phyloP scores from a whole-genome alignment of 2,888 invertebrate genomes.

The Tenthredo mesomela region DNA sequence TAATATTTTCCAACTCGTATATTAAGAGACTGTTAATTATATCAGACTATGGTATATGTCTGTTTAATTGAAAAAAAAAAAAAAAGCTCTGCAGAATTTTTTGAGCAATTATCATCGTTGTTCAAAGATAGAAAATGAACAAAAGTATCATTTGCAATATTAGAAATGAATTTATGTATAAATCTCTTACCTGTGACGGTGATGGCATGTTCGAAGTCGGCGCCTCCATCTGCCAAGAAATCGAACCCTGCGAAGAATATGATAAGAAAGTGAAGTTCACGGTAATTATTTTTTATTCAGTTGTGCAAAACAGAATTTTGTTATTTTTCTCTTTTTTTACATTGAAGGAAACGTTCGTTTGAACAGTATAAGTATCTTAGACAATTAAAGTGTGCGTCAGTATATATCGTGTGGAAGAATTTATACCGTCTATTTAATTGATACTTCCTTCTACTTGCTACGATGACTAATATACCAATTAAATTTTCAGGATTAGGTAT shows the following conservation, averaged over 20 bases:
- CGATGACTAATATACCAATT: too few relatives aligned
- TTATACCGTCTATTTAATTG: too few relatives aligned
- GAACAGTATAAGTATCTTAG: neutral
- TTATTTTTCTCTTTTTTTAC: neutral
- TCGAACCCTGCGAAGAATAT: conserved; percentile 82
- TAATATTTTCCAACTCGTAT: neutral
- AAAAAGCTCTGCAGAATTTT: neutral
- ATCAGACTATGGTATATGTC: neutral
- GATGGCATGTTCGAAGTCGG: conserved; percentile 87
- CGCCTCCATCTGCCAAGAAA: conserved; percentile 86
- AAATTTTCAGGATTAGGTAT: too few relatives aligned
- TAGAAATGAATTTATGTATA: neutral
- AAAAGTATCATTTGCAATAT: neutral
- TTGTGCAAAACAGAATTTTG: neutral
- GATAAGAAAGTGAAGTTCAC: conserved; percentile 57
- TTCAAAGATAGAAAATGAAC: neutral
- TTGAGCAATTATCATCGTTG: neutral
- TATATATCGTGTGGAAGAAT: too few relatives aligned
- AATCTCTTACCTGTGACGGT: conserved; percentile 83
- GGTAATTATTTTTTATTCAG: neutral
- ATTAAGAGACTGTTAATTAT: too few relatives aligned
- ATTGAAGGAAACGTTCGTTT: neutral
- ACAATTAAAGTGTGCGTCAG: too few relatives aligned
- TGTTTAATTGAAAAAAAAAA: neutral
- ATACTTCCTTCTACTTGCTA: too few relatives aligned